Conservation (phyloP, 1,140 invertebrate species). For the Olivierus martensii region DNA sequence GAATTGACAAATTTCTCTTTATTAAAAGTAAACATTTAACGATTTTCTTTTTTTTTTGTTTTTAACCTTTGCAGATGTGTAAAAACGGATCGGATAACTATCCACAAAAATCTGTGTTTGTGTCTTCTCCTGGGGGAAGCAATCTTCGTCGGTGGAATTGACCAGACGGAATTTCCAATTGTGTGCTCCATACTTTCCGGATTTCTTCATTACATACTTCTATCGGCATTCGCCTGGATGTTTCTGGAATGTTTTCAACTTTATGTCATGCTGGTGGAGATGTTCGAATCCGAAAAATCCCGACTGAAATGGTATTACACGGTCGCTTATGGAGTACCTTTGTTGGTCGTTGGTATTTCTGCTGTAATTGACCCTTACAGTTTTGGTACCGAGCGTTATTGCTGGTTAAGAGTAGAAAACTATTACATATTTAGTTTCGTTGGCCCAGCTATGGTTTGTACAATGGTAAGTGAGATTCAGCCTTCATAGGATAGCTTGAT, state of each 20-base stretch:
- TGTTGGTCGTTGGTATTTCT: conserved; percentile 57
- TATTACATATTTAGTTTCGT: conserved; percentile 88
- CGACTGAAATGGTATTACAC: conserved; percentile 53
- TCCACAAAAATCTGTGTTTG: conserved; percentile 34
- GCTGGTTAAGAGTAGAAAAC: conserved; percentile 76
- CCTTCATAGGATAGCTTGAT: neutral
- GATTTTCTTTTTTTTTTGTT: no score
- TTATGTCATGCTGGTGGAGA: conserved; percentile 89
- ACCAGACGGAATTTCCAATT: conserved; percentile 67
- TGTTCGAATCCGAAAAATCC: conserved; percentile 59
- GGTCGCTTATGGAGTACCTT: conserved; percentile 66
- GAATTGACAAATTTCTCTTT: no score
- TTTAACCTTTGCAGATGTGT: neutral
- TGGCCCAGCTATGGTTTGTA: conserved; percentile 55
- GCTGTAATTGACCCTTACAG: conserved; percentile 63
- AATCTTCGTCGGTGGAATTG: conserved; percentile 80
- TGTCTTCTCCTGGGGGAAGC: conserved; percentile 85
- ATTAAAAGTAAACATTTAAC: no score
- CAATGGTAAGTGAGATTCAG: conserved; percentile 9
- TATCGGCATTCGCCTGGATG: conserved; percentile 83
- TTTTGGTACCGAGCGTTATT: conserved; percentile 73
- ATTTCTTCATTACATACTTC: conserved; percentile 85
- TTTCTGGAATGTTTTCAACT: conserved; percentile 68
- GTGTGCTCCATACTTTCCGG: conserved; percentile 83
- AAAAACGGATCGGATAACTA: conserved; percentile 21